Conservation (phyloP, 2,888 invertebrate genomes). For the Autographa pulchrina region DNA sequence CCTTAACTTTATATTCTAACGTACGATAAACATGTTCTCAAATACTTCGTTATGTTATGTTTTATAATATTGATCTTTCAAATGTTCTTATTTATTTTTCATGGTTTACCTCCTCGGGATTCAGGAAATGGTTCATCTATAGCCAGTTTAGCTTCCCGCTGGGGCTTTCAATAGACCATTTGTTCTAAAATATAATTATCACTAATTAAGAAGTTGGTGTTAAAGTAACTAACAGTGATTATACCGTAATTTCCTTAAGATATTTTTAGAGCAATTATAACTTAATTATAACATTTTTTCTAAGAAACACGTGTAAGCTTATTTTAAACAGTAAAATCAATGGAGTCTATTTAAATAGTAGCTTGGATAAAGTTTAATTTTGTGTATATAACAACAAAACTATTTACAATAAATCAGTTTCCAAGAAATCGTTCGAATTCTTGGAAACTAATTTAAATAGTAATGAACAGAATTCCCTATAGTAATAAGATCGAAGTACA, state of each 20-base stretch:
- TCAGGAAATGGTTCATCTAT: not conserved
- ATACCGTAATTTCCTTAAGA: not conserved
- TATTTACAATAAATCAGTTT: not conserved
- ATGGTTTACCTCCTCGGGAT: not conserved
- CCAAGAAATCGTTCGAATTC: not conserved
- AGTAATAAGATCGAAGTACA: not conserved
- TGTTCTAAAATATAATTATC: not conserved
- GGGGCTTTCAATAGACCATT: no score
- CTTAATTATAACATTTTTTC: not conserved
- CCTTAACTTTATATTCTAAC: conserved; percentile 61
- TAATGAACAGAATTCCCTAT: not conserved
- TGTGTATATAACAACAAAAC: not conserved
- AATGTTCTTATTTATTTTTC: no score
- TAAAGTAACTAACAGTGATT: not conserved
- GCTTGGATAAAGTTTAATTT: no score
- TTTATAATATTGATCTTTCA: no score
- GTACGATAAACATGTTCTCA: conserved; percentile 49
- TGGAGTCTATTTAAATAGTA: no score
- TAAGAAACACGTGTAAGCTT: not conserved
- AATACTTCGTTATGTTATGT: conserved; percentile 39
- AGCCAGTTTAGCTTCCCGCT: no score
- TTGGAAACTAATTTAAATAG: not conserved
- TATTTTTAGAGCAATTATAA: not conserved
- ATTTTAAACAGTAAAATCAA: not conserved
- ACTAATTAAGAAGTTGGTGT: not conserved